phyloP scores from a whole-genome alignment of 2,113 vertebrate genomes.

The Hydropotes inermis region DNA sequence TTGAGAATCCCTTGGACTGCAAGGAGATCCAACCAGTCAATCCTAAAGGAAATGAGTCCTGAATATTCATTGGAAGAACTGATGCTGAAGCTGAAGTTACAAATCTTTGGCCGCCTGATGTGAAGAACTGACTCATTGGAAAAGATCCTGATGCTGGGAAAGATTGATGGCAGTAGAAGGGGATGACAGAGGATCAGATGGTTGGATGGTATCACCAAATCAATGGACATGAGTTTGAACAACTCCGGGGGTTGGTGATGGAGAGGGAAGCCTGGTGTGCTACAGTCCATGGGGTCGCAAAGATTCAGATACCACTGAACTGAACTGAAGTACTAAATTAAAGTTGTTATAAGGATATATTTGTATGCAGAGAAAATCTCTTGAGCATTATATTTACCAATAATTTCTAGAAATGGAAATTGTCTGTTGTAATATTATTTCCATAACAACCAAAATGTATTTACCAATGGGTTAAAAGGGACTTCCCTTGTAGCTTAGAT shows the following conservation, averaged over 20 bases:
- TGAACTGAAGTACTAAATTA: background rate
- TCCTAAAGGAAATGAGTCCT: background rate
- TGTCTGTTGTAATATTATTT: background rate
- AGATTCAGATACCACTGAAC: background rate
- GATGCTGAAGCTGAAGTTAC: background rate
- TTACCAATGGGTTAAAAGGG: background rate
- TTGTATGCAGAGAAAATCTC: background rate
- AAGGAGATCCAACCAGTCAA: background rate
- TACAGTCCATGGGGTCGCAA: background rate
- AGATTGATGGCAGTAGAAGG: background rate
- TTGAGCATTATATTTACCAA: background rate
- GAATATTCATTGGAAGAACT: background rate
- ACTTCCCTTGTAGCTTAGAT: background rate
- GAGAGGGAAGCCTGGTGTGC: background rate
- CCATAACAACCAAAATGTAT: background rate
- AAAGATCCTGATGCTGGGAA: background rate
- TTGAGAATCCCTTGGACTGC: background rate
- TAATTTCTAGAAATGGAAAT: background rate
- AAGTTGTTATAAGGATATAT: background rate
- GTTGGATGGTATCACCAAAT: background rate
- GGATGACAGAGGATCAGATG: background rate
- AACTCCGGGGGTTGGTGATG: background rate
- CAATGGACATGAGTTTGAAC: background rate
- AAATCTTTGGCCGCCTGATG: background rate
- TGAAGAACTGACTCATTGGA: background rate